phyloP scores from a whole-genome alignment of 2,888 invertebrate species.

The Chirona hameri region DNA sequence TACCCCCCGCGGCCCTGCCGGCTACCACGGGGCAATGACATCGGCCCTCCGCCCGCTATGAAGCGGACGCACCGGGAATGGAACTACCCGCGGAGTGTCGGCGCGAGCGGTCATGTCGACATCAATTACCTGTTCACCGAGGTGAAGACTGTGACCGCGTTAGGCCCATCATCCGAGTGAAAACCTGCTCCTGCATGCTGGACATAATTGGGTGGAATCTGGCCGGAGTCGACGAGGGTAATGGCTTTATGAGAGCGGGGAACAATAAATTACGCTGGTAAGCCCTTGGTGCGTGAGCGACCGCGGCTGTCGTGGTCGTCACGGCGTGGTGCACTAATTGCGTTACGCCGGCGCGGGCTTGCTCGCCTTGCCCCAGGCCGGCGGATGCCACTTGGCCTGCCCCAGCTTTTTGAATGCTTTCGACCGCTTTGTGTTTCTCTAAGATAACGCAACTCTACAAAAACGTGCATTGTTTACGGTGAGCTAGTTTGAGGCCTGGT shows the following conservation, averaged over 20 bases:
- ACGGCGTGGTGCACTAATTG: not conserved
- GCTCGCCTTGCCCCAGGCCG: not conserved
- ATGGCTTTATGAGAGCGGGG: not conserved
- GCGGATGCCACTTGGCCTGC: not conserved
- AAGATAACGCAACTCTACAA: not conserved
- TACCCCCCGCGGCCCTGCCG: not conserved
- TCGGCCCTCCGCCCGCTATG: too few relatives aligned
- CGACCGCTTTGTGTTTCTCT: not conserved
- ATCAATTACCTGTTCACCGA: not conserved
- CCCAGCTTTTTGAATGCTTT: not conserved
- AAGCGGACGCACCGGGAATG: too few relatives aligned
- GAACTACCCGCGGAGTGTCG: too few relatives aligned
- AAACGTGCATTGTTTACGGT: not conserved
- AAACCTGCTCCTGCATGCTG: not conserved
- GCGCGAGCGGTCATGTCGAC: not conserved
- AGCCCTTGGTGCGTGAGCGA: not conserved
- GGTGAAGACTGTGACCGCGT: not conserved
- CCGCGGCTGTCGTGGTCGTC: not conserved
- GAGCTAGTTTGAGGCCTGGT: too few relatives aligned
- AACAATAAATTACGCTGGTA: not conserved
- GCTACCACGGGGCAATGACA: not conserved
- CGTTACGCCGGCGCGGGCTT: not conserved
- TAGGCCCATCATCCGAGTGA: not conserved
- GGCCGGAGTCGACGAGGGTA: not conserved
- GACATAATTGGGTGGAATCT: not conserved